Base-by-base conservation (phyloP, 2,797 vertebrate species). In the Hypotaenidia philippensis region DNA sequence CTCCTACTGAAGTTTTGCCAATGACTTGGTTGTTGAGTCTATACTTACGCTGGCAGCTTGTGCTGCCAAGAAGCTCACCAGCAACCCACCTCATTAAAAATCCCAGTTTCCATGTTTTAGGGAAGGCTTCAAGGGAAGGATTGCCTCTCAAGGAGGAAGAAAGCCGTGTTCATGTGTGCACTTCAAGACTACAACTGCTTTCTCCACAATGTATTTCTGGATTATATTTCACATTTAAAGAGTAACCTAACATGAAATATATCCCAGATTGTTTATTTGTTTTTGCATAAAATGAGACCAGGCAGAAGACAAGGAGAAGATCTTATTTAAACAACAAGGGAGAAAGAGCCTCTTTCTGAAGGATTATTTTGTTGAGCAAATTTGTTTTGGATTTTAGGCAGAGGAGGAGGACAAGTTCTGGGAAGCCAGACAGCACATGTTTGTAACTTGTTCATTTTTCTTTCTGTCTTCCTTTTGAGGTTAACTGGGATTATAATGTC, bases 401-500 rank as follows among this genome's bases (percentile, higher is more conserved):
- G 89, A 76, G 19, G 61, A 94, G 71, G 56, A 91, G 44, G 87
- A 87, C 17, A 71, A 83, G 19, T 87, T 93, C 81, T 94, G 49
- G 61, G 60, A 96, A 80, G 34, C n/a, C 64, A 94, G 83, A 81
- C 70, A 93, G 40, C 80, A 69, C 29, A 77, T 68, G 60, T 77
- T 87, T 93, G 52, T 75, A 84, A 78, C n/a, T 68, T 84, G 60
- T 75, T 81, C 45, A 77, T 84, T 66, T 92, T 94, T 91, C 50
- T 66, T 65, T 61, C 23, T 77, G 45, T 61, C 87, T 89, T 84
- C 41, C 65, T 80, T 74, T 91, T 90, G 65, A 82, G 77, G 45
- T 76, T 94, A 89, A 75, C 72, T 92, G 94, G 84, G 92, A 95
- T 89, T 95, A 89, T 38, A 89, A 59, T 31, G 59, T 68, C 74